A percentile compares a stretch with the other conserved stretches of the same genome.
phyloP scores from a whole-genome alignment of 2,888 invertebrate genomes.

The Coleophora deauratella region DNA sequence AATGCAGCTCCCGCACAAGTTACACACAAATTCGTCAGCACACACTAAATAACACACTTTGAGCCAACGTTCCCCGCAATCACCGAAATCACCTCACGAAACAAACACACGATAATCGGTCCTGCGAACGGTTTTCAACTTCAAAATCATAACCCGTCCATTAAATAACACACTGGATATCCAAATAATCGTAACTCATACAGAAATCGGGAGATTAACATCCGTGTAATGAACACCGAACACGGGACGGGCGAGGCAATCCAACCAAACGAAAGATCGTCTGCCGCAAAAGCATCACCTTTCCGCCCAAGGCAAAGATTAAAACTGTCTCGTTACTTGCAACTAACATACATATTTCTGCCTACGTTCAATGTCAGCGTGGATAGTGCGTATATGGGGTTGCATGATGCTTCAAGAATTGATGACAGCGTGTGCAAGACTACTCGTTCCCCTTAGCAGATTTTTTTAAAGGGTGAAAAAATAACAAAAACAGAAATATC shows the following conservation, averaged over 20 bases:
- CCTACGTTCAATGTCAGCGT: conserved; percentile 1
- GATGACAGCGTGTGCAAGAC: too few species aligned
- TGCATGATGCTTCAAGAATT: too few species aligned
- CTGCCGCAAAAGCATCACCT: conserved; percentile 43
- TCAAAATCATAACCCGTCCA: conserved; percentile 45
- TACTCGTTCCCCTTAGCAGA: too few species aligned
- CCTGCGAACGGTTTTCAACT: conserved; percentile 31
- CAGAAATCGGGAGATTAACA: conserved; percentile 50
- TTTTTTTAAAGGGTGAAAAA: too few species aligned
- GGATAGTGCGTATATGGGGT: too few species aligned
- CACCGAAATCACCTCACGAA: conserved; percentile 41
- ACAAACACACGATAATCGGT: conserved; percentile 43
- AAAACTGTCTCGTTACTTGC: not conserved
- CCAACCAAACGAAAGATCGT: conserved; percentile 42
- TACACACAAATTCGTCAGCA: conserved; percentile 53
- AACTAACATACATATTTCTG: conserved; percentile 1
- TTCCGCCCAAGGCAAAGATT: conserved; percentile 25
- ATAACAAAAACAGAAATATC: too few species aligned
- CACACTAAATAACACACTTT: conserved; percentile 52
- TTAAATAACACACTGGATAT: conserved; percentile 31
- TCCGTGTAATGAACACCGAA: conserved; percentile 63
- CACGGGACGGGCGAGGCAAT: conserved; percentile 61
- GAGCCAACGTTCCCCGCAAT: conserved; percentile 36
- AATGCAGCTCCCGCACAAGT: conserved; percentile 36
- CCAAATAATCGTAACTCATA: conserved; percentile 53